Evolutionary conservation across 2,888 invertebrate species (phyloP).

Genomic region (Muschampia plurimacula): DNA sequence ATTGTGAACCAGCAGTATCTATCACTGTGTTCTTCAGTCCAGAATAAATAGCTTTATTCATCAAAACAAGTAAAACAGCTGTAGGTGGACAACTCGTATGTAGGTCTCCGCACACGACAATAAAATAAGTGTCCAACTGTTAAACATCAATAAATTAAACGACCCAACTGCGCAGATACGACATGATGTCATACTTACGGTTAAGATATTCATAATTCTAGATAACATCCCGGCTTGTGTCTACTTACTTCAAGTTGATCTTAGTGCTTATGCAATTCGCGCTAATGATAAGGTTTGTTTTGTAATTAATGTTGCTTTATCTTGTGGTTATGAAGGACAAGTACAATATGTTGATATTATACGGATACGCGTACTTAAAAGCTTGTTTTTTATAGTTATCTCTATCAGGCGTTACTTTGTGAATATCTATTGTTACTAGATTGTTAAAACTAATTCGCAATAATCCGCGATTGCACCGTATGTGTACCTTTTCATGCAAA

Average conservation of each 20-base stretch:
- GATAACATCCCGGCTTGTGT: conserved; percentile 23
- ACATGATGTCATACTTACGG: conserved; percentile 40
- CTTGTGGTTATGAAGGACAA: neutral
- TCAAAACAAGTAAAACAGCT: neutral
- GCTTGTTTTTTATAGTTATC: too few relatives aligned
- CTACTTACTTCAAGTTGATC: neutral
- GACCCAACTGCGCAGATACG: conserved; percentile 41
- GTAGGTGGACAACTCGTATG: conserved; percentile 1
- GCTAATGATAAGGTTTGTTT: conserved; percentile 8
- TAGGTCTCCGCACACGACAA: neutral
- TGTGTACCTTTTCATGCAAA: too few relatives aligned
- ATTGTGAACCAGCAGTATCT: too few relatives aligned
- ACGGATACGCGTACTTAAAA: too few relatives aligned
- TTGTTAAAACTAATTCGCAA: too few relatives aligned
- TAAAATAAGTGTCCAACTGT: conserved; percentile 9
- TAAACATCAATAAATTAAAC: conserved; percentile 38
- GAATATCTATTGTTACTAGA: too few relatives aligned
- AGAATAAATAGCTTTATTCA: neutral
- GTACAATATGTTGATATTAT: neutral
- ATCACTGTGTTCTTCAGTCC: neutral
- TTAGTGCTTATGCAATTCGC: conserved; percentile 4
- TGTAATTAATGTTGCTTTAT: neutral
- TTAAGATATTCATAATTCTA: conserved; percentile 34
- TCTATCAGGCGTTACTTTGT: too few relatives aligned
- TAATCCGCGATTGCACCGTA: too few relatives aligned